These are phyloP conservation scores for Lithophane socia DNA, from an alignment of 2,888 invertebrate species.

Conservation along the genomic window DNA sequence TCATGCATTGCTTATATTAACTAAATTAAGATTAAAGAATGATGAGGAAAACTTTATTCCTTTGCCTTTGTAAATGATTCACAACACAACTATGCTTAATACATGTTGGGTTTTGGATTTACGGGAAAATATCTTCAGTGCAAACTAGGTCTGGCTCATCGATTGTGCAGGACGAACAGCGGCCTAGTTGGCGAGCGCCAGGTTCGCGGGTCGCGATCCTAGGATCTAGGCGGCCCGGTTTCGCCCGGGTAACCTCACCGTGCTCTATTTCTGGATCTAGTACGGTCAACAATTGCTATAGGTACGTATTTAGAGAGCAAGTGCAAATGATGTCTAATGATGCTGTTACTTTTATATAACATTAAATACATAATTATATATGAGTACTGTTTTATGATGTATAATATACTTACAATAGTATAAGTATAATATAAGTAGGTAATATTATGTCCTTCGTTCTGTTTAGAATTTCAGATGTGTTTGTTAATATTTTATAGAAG, in stretches of 20 bases:
- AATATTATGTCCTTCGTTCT: not conserved
- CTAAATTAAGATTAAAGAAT: slow-evolving; percentile 26
- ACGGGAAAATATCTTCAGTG: slow-evolving; percentile 48
- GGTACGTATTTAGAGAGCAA: slow-evolving; percentile 60
- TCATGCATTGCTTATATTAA: slow-evolving; percentile 48
- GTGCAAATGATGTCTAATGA: slow-evolving; percentile 40
- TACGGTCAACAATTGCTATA: slow-evolving; percentile 69
- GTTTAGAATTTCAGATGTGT: not conserved
- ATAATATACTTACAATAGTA: no score
- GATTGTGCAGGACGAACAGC: slow-evolving; percentile 83
- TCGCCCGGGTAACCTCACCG: slow-evolving; percentile 78
- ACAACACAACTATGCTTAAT: slow-evolving; percentile 44
- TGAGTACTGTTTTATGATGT: no score
- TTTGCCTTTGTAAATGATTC: slow-evolving; percentile 48
- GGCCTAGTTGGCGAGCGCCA: slow-evolving; percentile 84
- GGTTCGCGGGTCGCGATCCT: slow-evolving; percentile 78
- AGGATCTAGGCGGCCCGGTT: slow-evolving; percentile 78
- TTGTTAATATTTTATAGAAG: slow-evolving; percentile 10
- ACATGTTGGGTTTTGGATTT: slow-evolving; percentile 42
- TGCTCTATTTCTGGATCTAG: slow-evolving; percentile 79
- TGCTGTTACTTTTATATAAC: slow-evolving; percentile 34
- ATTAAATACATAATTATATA: slow-evolving; percentile 7
- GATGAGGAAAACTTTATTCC: slow-evolving; percentile 52
- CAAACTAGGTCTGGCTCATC: slow-evolving; percentile 76
- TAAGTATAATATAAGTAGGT: no score